These are phyloP conservation scores for Homarus americanus DNA, from an alignment of 1,140 invertebrate species.

Conservation along the genomic window DNA sequence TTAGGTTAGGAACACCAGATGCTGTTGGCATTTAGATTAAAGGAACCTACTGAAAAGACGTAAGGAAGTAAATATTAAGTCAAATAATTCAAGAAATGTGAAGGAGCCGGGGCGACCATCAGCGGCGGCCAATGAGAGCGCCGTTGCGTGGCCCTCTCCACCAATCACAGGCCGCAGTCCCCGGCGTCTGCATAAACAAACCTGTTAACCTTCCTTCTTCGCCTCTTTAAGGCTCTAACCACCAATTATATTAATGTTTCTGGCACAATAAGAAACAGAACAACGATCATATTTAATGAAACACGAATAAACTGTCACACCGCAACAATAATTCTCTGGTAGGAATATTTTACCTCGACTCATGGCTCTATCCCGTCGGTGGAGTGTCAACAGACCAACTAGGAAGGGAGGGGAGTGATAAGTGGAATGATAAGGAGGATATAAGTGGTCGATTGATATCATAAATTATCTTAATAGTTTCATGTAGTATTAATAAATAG, in stretches of 20 bases:
- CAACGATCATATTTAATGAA: not conserved
- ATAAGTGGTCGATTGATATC: no score
- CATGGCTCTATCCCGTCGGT: slow-evolving; percentile 27
- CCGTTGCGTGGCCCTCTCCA: slow-evolving; percentile 50
- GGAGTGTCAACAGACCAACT: slow-evolving; percentile 56
- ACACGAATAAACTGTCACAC: not conserved
- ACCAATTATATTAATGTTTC: not conserved
- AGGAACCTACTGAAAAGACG: no score
- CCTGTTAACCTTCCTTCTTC: not conserved
- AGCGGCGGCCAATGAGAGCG: slow-evolving; percentile 52
- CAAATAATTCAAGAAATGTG: not conserved
- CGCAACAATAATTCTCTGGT: not conserved
- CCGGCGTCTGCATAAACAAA: slow-evolving; percentile 69
- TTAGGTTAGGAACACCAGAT: no score
- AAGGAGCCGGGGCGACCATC: not conserved
- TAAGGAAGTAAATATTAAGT: not conserved
- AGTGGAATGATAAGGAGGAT: no score
- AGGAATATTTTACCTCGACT: slow-evolving; percentile 32
- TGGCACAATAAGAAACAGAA: not conserved
- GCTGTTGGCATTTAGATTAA: no score
- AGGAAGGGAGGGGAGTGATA: not conserved
- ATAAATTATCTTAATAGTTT: no score
- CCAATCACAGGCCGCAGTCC: slow-evolving; percentile 41
- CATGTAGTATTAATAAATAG: no score
- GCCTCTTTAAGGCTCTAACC: not conserved